Base-by-base conservation (phyloP, 2,888 invertebrate genomes). In the Muscina levida region DNA sequence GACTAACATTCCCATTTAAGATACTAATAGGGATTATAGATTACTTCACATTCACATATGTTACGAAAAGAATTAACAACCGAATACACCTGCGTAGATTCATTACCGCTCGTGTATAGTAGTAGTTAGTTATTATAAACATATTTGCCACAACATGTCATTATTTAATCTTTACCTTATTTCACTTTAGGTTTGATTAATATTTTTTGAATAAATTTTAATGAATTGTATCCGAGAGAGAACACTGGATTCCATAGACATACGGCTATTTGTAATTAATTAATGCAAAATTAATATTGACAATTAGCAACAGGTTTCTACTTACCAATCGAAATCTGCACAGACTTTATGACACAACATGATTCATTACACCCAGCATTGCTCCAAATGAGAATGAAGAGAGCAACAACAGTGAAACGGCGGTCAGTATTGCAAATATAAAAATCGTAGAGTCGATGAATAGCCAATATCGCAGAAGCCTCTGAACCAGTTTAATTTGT, bases 241-340 rank as follows among this genome's bases (percentile, higher is more conserved):
- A 48, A 31, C 11, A 57, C 31, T 44, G 31, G 13, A 62, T 42
- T 42, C 19, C 13, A n/a, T n/a, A n/a, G n/a, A n/a, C n/a, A n/a
- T n/a, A n/a, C n/a, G n/a, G n/a, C n/a, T n/a, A 59, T 66, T 31
- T 67, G n/a, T 79, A 59, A 76, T 70, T 72, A 79, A 79, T 79
- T 76, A 42, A 76, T 72, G 70, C 48, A 68, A 79, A 76, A 76
- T 79, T 72, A 76, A 56, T 72, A 79, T 37, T 79, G 74, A 79
- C 79, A 76, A 79, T 51, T 62, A 70, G 76, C 72, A 76, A 76
- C 72, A 79, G 72, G 75, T 72, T 79, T 72, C 42, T 31, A 15
- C 11, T 59, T 59, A 46, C 4, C 39, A 62, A 22, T 39, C 22
- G 22, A 62, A 62, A 42, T 62, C 2, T 62, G 62, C 42, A 42